Conservation (phyloP, 2,113 vertebrate genomes). For the Pluvialis apricaria region DNA sequence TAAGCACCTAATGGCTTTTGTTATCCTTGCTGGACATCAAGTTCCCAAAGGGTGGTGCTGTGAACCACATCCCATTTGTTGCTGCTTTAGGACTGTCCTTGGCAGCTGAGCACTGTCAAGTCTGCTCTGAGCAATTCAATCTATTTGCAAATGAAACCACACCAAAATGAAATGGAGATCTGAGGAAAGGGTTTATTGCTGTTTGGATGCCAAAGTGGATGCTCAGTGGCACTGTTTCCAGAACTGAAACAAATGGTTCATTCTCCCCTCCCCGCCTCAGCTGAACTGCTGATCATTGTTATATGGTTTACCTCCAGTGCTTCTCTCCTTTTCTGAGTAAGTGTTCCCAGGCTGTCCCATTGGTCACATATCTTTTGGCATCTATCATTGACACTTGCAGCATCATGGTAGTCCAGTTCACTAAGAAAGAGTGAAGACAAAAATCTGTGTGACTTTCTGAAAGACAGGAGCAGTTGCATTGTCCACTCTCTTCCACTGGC, state of each 20-base stretch:
- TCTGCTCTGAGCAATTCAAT: not conserved
- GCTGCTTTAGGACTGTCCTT: not conserved
- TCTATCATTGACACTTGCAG: constrained; percentile 89
- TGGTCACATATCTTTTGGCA: constrained; percentile 98
- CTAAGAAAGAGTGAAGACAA: constrained; percentile 48
- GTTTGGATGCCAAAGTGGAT: not conserved
- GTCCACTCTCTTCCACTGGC: not conserved
- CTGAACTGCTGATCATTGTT: not conserved
- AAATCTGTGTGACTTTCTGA: not conserved
- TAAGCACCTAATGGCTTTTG: not conserved
- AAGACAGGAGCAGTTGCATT: not conserved
- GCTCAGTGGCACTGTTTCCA: not conserved
- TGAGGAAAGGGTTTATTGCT: not conserved
- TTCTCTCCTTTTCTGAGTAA: constrained; percentile 96
- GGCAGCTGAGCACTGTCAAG: not conserved
- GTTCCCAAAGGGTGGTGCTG: not conserved
- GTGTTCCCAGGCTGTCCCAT: constrained; percentile 94
- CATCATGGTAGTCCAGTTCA: constrained; percentile 95
- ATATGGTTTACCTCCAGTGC: constrained; percentile 82
- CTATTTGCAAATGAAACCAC: not conserved
- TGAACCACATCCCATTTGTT: not conserved
- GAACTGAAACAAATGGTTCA: not conserved
- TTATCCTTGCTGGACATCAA: not conserved
- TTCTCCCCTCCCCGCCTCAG: not conserved
- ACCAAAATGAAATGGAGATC: not conserved